Conservation (phyloP, 2,113 vertebrate species). For the Axis porcinus region DNA sequence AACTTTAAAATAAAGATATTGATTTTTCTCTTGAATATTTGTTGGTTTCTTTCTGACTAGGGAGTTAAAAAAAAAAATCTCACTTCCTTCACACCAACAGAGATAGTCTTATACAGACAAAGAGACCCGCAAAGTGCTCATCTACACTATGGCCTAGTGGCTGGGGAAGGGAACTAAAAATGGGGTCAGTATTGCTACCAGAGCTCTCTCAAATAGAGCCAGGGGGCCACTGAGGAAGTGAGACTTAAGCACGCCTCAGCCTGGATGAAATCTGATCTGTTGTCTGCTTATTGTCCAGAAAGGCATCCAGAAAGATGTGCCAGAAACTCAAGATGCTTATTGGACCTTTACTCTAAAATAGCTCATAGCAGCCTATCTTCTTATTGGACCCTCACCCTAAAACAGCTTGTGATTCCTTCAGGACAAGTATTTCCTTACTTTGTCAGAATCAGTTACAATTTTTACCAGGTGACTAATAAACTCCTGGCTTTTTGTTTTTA, state of each 20-base stretch:
- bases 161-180: too few species aligned
- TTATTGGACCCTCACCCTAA: neutral
- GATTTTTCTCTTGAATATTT: conserved; percentile 39
- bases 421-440: neutral
- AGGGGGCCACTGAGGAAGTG: too few species aligned
- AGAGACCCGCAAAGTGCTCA: neutral
- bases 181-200: neutral
- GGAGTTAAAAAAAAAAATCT: neutral
- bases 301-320: neutral
- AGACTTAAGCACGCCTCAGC: neutral
- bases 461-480: neutral
- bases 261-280: neutral
- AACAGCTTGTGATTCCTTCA: neutral
- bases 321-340: neutral
- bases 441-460: neutral
- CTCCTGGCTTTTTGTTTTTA: neutral
- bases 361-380: neutral
- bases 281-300: neutral
- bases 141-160: neutral
- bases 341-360: neutral
- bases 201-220: neutral
- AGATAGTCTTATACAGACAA: neutral
- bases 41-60: conserved; percentile 32
- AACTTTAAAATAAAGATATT: conserved; percentile 26
- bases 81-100: neutral